Evolutionary conservation across 1,140 invertebrate genomes (phyloP).

Genomic region (Bombus vancouverensis): DNA sequence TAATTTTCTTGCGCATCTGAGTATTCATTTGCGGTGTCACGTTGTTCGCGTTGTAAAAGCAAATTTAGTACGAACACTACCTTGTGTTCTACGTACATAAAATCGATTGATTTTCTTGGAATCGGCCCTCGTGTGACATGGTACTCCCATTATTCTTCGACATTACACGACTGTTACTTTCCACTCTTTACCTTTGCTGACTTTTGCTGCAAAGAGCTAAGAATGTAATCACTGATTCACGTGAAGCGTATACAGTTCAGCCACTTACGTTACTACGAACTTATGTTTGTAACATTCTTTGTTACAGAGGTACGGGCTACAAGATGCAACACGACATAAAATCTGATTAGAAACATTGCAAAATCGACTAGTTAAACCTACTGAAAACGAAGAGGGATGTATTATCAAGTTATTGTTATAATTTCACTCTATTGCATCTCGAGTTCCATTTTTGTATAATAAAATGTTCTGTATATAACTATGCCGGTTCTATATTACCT

Average conservation of each 20-base stretch:
- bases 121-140: neutral
- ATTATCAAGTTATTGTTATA: too few species aligned
- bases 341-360: too few species aligned
- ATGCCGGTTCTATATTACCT: too few species aligned
- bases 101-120: conserved; percentile 37
- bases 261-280: neutral
- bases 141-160: neutral
- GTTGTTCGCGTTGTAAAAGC: neutral
- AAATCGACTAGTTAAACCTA: too few species aligned
- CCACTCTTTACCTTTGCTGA: neutral
- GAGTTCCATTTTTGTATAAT: too few species aligned
- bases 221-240: neutral
- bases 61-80: neutral
- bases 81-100: neutral
- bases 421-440: too few species aligned
- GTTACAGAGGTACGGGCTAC: neutral
- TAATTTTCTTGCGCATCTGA: neutral
- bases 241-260: neutral
- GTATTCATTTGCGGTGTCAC: neutral
- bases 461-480: too few species aligned
- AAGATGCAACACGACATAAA: too few species aligned
- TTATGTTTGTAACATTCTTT: neutral
- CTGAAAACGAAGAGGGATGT: too few species aligned
- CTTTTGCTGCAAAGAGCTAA: neutral
- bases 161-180: neutral